Conservation (phyloP, 2,113 vertebrate species). For the Todiramphus saurophagus region DNA sequence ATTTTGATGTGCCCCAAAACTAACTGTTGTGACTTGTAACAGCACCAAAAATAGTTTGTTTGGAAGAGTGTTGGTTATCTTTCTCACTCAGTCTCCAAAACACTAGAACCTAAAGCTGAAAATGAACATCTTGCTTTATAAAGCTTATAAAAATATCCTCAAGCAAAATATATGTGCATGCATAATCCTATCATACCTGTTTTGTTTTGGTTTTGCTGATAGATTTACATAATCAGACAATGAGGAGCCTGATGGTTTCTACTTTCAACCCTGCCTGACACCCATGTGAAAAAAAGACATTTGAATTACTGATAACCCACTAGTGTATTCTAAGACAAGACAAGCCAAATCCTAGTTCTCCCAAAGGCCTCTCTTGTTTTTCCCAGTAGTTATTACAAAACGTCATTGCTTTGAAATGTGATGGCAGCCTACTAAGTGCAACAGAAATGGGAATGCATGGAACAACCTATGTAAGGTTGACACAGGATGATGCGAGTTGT, state of each 20-base stretch:
- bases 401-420: background rate
- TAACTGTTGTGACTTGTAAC: background rate
- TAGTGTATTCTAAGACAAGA: background rate
- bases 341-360: background rate
- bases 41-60: background rate
- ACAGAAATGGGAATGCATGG: background rate
- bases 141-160: background rate
- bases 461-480: background rate
- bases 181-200: constrained; percentile 21
- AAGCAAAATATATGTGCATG: constrained; percentile 44
- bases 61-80: background rate
- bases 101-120: background rate
- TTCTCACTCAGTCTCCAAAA: background rate
- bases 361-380: background rate
- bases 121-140: background rate
- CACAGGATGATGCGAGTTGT: background rate
- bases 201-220: constrained; percentile 13
- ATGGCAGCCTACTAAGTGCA: background rate
- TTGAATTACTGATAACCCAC: background rate
- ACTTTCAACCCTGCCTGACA: constrained; percentile 18
- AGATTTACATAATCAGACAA: constrained; percentile 42
- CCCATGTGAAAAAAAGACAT: background rate
- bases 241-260: constrained; percentile 19
- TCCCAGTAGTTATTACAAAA: background rate
- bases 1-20: background rate